phyloP scores from a whole-genome alignment of 2,797 vertebrate genomes.

The Enoplosus armatus region DNA sequence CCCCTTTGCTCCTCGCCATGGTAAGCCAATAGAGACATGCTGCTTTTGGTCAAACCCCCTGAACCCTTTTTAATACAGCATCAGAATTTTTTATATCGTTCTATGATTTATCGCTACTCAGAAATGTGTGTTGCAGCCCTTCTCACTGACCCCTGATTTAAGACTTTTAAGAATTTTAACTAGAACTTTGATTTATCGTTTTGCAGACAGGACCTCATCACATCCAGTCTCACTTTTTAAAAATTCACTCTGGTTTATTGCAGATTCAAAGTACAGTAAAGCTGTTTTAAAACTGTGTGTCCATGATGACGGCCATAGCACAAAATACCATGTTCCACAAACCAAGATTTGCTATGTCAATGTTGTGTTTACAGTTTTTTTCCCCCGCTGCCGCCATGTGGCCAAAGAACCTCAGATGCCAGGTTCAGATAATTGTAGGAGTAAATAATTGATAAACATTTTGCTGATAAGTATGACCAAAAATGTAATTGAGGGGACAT shows the following conservation, averaged over 20 bases:
- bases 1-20: constrained; percentile 62
- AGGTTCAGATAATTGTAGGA: not conserved
- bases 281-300: constrained; percentile 1
- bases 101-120: constrained; percentile 45
- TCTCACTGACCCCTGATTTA: constrained; percentile 43
- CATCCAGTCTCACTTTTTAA: constrained; percentile 4
- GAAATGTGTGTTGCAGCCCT: constrained; percentile 57
- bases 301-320: not conserved
- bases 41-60: constrained; percentile 43
- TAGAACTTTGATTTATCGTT: constrained; percentile 43
- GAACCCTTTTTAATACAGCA: constrained; percentile 48
- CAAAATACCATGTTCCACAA: not conserved
- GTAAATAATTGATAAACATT: not conserved
- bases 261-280: not conserved
- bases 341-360: not conserved
- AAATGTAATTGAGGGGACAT: not conserved
- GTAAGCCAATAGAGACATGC: constrained; percentile 69
- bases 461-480: not conserved
- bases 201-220: constrained; percentile 25
- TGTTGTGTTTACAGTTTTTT: constrained; percentile 1
- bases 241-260: constrained; percentile 19
- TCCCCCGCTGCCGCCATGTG: not conserved
- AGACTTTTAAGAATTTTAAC: constrained; percentile 63
- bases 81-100: constrained; percentile 36
- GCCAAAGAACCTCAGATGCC: not conserved